Percentiles rank a stretch among this genome's conserved stretches.
Conservation (phyloP, 2,888 invertebrate genomes). For the Pycnomerus fuliginosus region DNA sequence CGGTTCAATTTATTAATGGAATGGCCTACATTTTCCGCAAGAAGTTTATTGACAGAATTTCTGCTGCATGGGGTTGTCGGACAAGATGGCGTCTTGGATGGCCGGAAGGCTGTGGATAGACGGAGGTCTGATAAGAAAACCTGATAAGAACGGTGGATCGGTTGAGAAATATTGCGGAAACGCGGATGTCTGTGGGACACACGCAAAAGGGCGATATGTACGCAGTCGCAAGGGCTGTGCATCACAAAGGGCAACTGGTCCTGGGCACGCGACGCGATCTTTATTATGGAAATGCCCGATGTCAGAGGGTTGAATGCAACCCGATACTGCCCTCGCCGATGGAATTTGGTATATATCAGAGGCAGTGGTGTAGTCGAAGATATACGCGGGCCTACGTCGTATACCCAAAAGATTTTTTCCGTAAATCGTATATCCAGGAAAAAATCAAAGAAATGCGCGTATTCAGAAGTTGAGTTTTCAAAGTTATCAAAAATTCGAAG, state of each 20-base stretch:
- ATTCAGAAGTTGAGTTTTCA: too few species aligned
- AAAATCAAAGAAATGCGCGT: too few species aligned
- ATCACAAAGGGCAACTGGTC: constrained; percentile 33
- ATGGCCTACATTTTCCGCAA: too few species aligned
- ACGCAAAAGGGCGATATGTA: constrained; percentile 41
- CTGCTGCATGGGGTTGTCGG: neutral
- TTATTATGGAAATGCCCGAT: constrained; percentile 40
- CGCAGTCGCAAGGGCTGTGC: constrained; percentile 27
- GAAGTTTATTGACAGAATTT: too few species aligned
- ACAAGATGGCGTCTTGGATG: constrained; percentile 44
- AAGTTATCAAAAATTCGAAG: too few species aligned
- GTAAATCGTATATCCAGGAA: too few species aligned
- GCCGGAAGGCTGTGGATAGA: constrained; percentile 48
- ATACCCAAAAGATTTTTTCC: too few species aligned
- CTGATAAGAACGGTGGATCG: constrained; percentile 44
- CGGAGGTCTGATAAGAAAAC: constrained; percentile 44
- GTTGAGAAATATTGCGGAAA: constrained; percentile 50
- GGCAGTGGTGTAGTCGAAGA: constrained; percentile 1
- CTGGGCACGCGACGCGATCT: constrained; percentile 38
- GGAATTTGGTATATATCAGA: constrained; percentile 16
- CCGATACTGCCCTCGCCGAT: constrained; percentile 6
- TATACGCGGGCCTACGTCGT: too few species aligned
- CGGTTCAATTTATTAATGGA: too few species aligned
- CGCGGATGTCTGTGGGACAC: constrained; percentile 46
- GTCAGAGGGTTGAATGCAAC: constrained; percentile 29